These are phyloP conservation scores for Odontothrips loti DNA, from an alignment of 2,888 invertebrate species.

Conservation along the genomic window DNA sequence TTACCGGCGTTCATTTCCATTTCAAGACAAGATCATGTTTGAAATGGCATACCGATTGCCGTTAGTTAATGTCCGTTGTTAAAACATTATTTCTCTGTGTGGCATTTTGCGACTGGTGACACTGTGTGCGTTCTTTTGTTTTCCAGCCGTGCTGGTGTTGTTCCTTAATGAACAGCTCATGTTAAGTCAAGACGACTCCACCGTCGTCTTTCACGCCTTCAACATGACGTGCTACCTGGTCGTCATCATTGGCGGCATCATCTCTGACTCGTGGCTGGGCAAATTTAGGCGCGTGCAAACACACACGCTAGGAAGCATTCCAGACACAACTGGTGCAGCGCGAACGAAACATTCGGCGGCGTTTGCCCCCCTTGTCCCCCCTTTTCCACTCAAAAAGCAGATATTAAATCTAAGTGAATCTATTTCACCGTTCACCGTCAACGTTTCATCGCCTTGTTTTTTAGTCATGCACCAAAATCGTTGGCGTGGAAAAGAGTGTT, in stretches of 20 bases:
- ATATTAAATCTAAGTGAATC: too few relatives aligned
- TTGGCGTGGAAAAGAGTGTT: too few relatives aligned
- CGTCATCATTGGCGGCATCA: slow-evolving; percentile 81
- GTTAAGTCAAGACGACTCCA: slow-evolving; percentile 67
- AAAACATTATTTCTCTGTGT: background rate
- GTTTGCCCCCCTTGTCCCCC: background rate
- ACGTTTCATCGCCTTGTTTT: too few relatives aligned
- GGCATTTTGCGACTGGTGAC: background rate
- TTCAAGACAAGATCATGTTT: background rate
- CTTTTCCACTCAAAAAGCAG: background rate
- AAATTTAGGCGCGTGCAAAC: slow-evolving; percentile 57
- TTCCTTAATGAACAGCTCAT: slow-evolving; percentile 76
- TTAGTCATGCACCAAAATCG: too few relatives aligned
- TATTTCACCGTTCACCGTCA: too few relatives aligned
- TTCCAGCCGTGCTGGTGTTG: slow-evolving; percentile 79
- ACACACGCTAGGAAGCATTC: background rate
- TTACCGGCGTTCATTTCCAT: background rate
- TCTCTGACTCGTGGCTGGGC: slow-evolving; percentile 87
- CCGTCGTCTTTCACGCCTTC: slow-evolving; percentile 82
- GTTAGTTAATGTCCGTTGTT: background rate
- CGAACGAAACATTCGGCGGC: too few relatives aligned
- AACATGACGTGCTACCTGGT: slow-evolving; percentile 84
- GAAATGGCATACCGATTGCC: background rate
- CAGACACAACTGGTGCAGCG: too few relatives aligned
- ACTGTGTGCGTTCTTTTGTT: slow-evolving; percentile 27